A percentile compares a stretch with the other conserved stretches of the same genome.
Conservation (phyloP, 2,888 invertebrate species). For the Koerneria pararmatus region DNA sequence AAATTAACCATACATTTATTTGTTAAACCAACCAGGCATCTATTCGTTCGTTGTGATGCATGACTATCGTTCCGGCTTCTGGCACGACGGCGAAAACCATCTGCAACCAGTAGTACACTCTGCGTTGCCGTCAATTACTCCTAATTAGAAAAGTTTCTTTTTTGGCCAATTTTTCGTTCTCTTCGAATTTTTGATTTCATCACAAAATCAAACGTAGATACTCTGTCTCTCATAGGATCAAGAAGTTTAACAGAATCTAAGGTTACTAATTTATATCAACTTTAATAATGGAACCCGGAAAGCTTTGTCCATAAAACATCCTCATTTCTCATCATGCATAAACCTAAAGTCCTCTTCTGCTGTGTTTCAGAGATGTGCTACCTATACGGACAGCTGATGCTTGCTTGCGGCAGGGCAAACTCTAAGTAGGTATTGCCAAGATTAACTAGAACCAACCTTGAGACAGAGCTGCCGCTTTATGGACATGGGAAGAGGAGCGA, state of each 20-base stretch:
- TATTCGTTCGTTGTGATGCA: constrained; percentile 97
- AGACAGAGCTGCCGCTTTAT: constrained; percentile 88
- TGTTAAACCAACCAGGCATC: constrained; percentile 77
- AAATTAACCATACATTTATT: constrained; percentile 19
- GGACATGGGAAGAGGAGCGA: constrained; percentile 88
- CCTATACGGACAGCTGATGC: too few species aligned
- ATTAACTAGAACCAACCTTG: constrained; percentile 37
- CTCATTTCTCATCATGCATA: background rate
- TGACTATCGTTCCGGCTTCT: constrained; percentile 89
- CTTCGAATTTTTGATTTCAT: too few species aligned
- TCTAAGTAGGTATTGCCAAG: background rate
- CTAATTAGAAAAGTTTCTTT: constrained; percentile 1
- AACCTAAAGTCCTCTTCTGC: too few species aligned
- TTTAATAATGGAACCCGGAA: too few species aligned
- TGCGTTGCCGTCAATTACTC: background rate
- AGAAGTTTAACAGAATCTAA: too few species aligned
- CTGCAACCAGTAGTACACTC: constrained; percentile 46
- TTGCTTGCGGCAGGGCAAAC: background rate
- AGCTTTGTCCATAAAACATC: too few species aligned
- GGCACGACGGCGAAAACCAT: constrained; percentile 99
- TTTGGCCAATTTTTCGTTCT: too few species aligned
- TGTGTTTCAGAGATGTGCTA: too few species aligned
- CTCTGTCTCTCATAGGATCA: too few species aligned
- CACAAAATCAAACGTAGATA: too few species aligned
- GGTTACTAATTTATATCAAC: too few species aligned